Evolutionary conservation across 2,797 vertebrate species (phyloP), one percentile per base, ranked within the genome.

Genomic region (Arctocebus calabarensis): DNA sequence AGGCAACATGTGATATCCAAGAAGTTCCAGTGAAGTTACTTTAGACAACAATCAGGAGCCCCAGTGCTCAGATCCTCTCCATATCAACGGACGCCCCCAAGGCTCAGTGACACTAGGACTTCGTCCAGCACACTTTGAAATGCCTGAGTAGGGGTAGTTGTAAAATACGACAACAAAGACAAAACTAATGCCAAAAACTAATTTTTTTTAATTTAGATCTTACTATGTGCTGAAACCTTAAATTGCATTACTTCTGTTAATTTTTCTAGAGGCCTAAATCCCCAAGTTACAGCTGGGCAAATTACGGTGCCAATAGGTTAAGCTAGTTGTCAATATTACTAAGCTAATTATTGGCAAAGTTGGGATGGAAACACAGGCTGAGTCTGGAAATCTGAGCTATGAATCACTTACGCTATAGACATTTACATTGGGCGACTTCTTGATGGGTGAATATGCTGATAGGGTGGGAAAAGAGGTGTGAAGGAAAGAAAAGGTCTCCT

Each of bases 291-390:
- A 79, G 25, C 94, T 57, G 89, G 82, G 62, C 32, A 86, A 88
- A 85, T 90, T 88, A 77, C n/a, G 11, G 22, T 12, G 66, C 62
- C 68, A 88, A 34, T 37, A 88, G 43, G 25, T 91, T 94, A 96
- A 93, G 55, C 64, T 40, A 16, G 19, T 74, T 85, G 85, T 37
- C 68, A 83, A 79, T 85, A 73, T 93, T 82, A 85, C 74, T 89
- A 91, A 94, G 59, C 75, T 79, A 91, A 91, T 91, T 89, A 92
- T 57, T 73, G 94, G 37, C 70, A 79, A 95, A 87, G 40, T 84
- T 91, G 48, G n/a, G 20, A 14, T 71, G 84, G 61, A 79, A 90
- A 88, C 43, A 43, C 16, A 77, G 57, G 20, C 27, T 68, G 37
- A 59, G 22, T 64, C 62, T 82, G 64, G 40, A 95, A 90, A 84